Evolutionary conservation across 2,888 invertebrate species (phyloP), one percentile per base, ranked within the genome.

Genomic region (Rhagonycha lutea): DNA sequence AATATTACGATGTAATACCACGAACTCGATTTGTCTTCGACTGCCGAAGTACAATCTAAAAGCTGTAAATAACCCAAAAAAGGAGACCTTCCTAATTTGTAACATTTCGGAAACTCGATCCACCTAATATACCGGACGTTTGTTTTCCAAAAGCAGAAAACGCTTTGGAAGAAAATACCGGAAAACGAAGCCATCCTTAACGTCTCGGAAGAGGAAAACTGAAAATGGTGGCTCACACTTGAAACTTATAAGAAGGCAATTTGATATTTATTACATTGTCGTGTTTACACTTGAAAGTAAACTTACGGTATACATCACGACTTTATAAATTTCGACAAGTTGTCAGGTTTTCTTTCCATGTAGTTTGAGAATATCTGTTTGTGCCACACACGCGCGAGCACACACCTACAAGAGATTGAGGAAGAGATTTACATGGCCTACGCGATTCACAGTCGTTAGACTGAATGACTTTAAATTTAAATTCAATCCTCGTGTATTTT

Each of bases 361-460:
- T 47, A 14, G 62, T 73, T 72, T 72, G 62, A 61, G 75, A 14
- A 14, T 60, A 63, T 78, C 78, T 70, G 75, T 78, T 67, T 60
- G 73, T 73, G 78, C 79, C 80, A 80, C 81, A 80, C 79, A 81
- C 79, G 78, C 79, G 75, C 79, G 76, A 68, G 69, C 73, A 79
- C 80, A 80, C 81, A 80, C 80, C 80, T 79, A 79, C 79, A 78
- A 79, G 70, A 69, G 78, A 81, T 81, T 74, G 78, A 81, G 80
- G 81, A 80, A 80, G 80, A 80, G 78, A 77, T 80, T 80, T 80
- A 77, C 80, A 73, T 79, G 74, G 79, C 81, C 81, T 81, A 81
- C 81, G 80, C 81, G 80, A 81, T 80, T 77, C 76, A 71, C 76
- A 76, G 71, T 76, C 79, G 73, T 78, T 76, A 77, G 76, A 26